These are phyloP conservation scores for Calephelis virginiensis DNA, from an alignment of 1,140 invertebrate genomes.

Conservation along the genomic window DNA sequence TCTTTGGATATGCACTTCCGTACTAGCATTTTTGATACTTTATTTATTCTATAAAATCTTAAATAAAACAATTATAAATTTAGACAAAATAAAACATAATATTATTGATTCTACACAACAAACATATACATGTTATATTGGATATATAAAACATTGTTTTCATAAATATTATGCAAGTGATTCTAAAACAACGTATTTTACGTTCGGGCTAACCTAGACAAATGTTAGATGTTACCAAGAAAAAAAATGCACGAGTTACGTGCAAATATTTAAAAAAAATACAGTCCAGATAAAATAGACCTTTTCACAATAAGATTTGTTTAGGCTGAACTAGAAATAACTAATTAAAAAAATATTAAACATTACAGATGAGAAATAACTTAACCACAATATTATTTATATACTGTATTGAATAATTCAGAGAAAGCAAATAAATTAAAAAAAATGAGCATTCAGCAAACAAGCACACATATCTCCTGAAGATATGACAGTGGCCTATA, in stretches of 20 bases:
- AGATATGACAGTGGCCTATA: no score
- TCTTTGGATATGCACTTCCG: slow-evolving; percentile 52
- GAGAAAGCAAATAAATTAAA: no score
- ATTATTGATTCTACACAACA: slow-evolving; percentile 9
- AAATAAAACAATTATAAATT: slow-evolving; percentile 10
- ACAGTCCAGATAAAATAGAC: no score
- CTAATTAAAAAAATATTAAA: no score
- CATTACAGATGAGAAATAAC: no score
- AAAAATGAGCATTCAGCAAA: no score
- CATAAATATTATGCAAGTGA: neutral
- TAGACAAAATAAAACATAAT: slow-evolving; percentile 10
- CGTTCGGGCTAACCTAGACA: neutral
- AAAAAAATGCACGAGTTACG: neutral
- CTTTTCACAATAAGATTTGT: no score
- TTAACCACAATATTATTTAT: no score
- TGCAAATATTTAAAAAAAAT: no score
- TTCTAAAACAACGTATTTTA: neutral
- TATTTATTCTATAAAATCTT: slow-evolving; percentile 19
- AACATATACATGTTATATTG: neutral
- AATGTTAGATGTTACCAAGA: neutral
- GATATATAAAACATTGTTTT: slow-evolving; percentile 1
- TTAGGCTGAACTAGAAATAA: no score
- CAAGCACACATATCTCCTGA: no score
- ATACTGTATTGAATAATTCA: no score
- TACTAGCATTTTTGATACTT: slow-evolving; percentile 53